Percentiles rank a stretch among this genome's conserved stretches.
Evolutionary conservation across 1,140 invertebrate species (phyloP).

Genomic region (Calliopsis andreniformis): DNA sequence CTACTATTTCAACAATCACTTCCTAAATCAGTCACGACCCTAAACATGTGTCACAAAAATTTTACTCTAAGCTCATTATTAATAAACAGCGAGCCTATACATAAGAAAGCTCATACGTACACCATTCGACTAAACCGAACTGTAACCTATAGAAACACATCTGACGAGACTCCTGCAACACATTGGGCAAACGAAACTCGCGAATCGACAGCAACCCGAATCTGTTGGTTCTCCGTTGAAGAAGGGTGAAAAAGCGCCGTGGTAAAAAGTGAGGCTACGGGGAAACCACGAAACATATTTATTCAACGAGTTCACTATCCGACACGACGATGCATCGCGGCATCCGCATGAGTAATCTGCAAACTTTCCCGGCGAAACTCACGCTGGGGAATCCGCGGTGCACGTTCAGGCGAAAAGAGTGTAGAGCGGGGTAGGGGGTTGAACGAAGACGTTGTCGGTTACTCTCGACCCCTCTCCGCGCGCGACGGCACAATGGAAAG

Average conservation of each 20-base stretch:
- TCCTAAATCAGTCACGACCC: too few relatives aligned
- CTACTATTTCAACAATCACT: too few relatives aligned
- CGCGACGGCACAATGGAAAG: conserved; percentile 27
- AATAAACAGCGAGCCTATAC: too few relatives aligned
- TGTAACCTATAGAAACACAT: background rate
- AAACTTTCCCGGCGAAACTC: conserved; percentile 66
- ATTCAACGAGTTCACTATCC: conserved; percentile 68
- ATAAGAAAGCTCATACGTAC: too few relatives aligned
- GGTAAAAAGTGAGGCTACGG: conserved; percentile 17
- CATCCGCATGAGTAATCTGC: conserved; percentile 70
- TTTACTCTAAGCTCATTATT: too few relatives aligned
- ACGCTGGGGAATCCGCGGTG: conserved; percentile 44
- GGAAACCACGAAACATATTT: conserved; percentile 65
- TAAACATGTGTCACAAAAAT: too few relatives aligned
- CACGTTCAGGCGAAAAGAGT: background rate
- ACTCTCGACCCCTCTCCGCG: conserved; percentile 45
- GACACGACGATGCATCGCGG: conserved; percentile 44
- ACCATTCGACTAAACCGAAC: too few relatives aligned
- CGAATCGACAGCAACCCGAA: background rate
- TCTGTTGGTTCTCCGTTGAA: background rate
- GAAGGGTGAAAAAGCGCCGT: background rate
- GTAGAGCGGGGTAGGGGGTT: background rate
- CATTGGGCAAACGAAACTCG: background rate
- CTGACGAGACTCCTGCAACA: background rate
- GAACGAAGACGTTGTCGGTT: conserved; percentile 34